A percentile compares a stretch with the other conserved stretches of the same genome.
Evolutionary conservation across 2,888 invertebrate species (phyloP).

Genomic region (Drosophila gaucha): DNA sequence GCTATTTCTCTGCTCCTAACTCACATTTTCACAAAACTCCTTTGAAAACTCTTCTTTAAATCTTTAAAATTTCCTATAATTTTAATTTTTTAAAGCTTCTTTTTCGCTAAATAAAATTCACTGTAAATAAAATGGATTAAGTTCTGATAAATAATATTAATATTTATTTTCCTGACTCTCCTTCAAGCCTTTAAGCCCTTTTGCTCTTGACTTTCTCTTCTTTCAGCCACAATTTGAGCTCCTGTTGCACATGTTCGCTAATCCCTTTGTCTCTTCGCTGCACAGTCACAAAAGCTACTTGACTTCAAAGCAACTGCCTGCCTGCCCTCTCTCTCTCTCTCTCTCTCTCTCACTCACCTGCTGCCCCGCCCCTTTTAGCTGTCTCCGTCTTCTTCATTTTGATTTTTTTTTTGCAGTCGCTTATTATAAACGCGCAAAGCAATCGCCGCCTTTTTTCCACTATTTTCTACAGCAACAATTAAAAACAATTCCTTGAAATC

Average conservation of each 20-base stretch:
- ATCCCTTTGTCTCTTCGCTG: neutral
- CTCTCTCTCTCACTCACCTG: too few relatives aligned
- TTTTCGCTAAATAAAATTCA: too few relatives aligned
- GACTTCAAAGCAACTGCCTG: conserved; percentile 40
- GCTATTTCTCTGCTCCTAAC: too few relatives aligned
- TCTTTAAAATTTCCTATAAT: too few relatives aligned
- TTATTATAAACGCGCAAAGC: conserved; percentile 65
- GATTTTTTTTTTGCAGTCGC: conserved; percentile 19
- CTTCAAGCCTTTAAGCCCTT: neutral
- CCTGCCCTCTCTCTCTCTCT: too few relatives aligned
- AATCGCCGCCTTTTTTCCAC: conserved; percentile 24
- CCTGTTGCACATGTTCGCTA: conserved; percentile 14
- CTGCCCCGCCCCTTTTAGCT: neutral
- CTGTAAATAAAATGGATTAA: too few relatives aligned
- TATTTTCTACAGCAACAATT: conserved; percentile 56
- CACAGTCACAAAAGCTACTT: conserved; percentile 13
- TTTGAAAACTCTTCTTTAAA: too few relatives aligned
- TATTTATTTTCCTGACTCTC: neutral
- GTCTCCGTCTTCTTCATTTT: neutral
- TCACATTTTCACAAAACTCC: too few relatives aligned
- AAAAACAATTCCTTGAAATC: conserved; percentile 50
- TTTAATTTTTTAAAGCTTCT: too few relatives aligned
- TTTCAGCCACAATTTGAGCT: neutral
- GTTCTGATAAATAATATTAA: too few relatives aligned
- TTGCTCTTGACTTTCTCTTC: neutral